These are phyloP conservation scores for Catharus ustulatus DNA, from an alignment of 2,797 vertebrate genomes.

Conservation along the genomic window DNA sequence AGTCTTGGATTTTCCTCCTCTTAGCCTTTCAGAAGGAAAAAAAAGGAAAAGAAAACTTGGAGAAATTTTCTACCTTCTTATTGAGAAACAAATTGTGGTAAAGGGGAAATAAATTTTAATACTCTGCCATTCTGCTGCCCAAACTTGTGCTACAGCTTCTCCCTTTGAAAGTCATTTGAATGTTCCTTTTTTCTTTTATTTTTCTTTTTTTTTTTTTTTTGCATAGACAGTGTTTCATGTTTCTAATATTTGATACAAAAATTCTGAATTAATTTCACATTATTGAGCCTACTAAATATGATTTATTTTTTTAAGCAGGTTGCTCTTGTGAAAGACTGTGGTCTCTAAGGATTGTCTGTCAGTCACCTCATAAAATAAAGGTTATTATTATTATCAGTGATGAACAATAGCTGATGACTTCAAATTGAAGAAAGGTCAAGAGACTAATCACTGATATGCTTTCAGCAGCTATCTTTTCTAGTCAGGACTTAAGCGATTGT, in stretches of 20 bases:
- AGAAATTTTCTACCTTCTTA: neutral
- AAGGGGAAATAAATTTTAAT: neutral
- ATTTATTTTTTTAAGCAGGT: slow-evolving; percentile 24
- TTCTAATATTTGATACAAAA: slow-evolving; percentile 24
- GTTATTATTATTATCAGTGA: slow-evolving; percentile 56
- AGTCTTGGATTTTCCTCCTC: neutral
- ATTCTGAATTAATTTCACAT: slow-evolving; percentile 39
- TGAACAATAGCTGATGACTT: slow-evolving; percentile 40
- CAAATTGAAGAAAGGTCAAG: slow-evolving; percentile 58
- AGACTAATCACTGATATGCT: slow-evolving; percentile 56
- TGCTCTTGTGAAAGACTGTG: slow-evolving; percentile 6
- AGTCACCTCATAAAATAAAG: slow-evolving; percentile 63
- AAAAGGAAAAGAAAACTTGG: neutral
- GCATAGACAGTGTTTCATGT: neutral
- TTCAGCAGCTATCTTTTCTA: slow-evolving; percentile 45
- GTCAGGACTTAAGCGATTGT: slow-evolving; percentile 7
- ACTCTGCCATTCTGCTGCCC: neutral
- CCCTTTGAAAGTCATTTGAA: slow-evolving; percentile 3
- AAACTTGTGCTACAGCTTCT: neutral
- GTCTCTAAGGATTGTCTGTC: slow-evolving; percentile 36
- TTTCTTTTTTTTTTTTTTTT: neutral
- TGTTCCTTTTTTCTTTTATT: neutral
- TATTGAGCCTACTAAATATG: neutral
- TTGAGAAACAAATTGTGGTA: neutral
- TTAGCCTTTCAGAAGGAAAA: neutral